phyloP scores from a whole-genome alignment of 1,140 invertebrate species.

The Lordiphosa clarofinis region DNA sequence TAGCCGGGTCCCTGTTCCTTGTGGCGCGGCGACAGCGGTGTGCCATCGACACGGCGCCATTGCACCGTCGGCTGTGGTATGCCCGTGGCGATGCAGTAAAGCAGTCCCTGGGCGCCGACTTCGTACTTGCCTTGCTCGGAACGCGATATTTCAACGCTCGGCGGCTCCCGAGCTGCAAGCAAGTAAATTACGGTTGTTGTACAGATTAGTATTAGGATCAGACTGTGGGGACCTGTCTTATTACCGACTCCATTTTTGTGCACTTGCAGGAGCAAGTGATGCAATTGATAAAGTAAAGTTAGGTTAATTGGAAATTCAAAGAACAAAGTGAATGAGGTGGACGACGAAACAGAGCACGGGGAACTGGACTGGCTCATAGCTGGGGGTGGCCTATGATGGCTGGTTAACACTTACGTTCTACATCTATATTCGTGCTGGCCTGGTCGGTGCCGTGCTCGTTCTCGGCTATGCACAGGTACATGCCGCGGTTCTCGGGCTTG shows the following conservation, averaged over 20 bases:
- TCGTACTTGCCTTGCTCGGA: slow-evolving; percentile 82
- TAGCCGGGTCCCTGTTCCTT: slow-evolving; percentile 39
- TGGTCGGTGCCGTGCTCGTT: slow-evolving; percentile 82
- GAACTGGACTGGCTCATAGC: neutral
- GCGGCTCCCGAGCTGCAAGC: slow-evolving; percentile 87
- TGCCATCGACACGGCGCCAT: slow-evolving; percentile 88
- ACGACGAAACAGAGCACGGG: slow-evolving; percentile 40
- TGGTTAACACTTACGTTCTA: slow-evolving; percentile 88
- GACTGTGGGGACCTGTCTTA: slow-evolving; percentile 74
- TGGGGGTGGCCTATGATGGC: neutral
- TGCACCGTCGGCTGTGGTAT: slow-evolving; percentile 87
- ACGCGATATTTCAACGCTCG: slow-evolving; percentile 89
- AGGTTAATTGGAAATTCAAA: neutral
- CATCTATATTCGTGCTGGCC: slow-evolving; percentile 88
- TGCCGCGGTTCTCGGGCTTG: slow-evolving; percentile 87
- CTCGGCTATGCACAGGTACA: slow-evolving; percentile 88
- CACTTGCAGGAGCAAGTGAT: slow-evolving; percentile 47
- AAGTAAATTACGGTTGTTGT: slow-evolving; percentile 79
- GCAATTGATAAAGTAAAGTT: slow-evolving; percentile 5
- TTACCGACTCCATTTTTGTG: slow-evolving; percentile 79
- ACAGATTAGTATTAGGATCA: slow-evolving; percentile 78
- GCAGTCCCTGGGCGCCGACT: slow-evolving; percentile 85
- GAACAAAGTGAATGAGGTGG: slow-evolving; percentile 18
- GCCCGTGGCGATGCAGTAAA: slow-evolving; percentile 90
- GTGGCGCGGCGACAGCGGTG: slow-evolving; percentile 82